Conservation (phyloP, 2,888 invertebrate genomes). For the Drosophila fungiperda region DNA sequence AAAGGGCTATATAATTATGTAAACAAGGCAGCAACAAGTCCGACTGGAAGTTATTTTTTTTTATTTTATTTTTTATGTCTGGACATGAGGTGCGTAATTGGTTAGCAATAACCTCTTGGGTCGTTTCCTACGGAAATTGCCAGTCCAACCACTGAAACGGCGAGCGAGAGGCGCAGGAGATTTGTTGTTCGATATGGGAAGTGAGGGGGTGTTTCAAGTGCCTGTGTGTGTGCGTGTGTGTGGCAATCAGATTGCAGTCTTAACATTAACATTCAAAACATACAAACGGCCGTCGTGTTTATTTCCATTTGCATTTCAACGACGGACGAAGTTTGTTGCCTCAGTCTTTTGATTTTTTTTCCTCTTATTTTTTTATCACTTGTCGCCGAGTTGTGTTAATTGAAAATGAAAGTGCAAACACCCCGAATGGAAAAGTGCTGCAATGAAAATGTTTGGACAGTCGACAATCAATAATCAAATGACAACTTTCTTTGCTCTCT, state of each 20-base stretch:
- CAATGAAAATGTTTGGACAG: slow-evolving; percentile 56
- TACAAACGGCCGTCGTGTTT: slow-evolving; percentile 29
- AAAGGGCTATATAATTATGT: slow-evolving; percentile 59
- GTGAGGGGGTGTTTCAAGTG: background rate
- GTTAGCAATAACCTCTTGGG: slow-evolving; percentile 20
- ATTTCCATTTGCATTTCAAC: slow-evolving; percentile 40
- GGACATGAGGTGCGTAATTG: slow-evolving; percentile 58
- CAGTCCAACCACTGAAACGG: slow-evolving; percentile 14
- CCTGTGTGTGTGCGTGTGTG: background rate
- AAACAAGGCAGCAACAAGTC: slow-evolving; percentile 58
- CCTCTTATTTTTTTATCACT: slow-evolving; percentile 23
- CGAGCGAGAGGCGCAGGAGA: slow-evolving; percentile 2
- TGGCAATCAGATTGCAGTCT: slow-evolving; percentile 33
- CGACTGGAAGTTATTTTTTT: slow-evolving; percentile 6
- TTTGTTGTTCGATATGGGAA: background rate
- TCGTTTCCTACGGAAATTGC: slow-evolving; percentile 54
- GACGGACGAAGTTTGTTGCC: slow-evolving; percentile 41
- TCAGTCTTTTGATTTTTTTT: slow-evolving; percentile 34
- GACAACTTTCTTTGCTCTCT: slow-evolving; percentile 51
- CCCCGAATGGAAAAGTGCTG: slow-evolving; percentile 43
- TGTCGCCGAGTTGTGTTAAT: slow-evolving; percentile 55
- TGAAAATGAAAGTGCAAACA: slow-evolving; percentile 78
- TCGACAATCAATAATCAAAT: slow-evolving; percentile 62
- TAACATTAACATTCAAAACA: slow-evolving; percentile 69
- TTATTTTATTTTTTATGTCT: slow-evolving; percentile 17